phyloP scores from a whole-genome alignment of 2,797 vertebrate genomes.

The Hippopotamyrus pictus region DNA sequence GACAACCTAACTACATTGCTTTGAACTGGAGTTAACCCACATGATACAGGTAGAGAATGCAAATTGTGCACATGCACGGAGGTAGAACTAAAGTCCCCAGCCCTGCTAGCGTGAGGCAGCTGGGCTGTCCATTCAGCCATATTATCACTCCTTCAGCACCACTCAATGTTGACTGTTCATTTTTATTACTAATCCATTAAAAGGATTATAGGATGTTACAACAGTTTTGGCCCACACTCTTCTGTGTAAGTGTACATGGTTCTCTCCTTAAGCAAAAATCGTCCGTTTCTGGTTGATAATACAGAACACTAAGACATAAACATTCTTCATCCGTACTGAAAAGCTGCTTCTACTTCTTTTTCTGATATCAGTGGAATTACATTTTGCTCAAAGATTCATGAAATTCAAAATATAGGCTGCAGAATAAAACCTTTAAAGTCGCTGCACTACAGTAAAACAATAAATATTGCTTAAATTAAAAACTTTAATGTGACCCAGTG shows the following conservation, averaged over 20 bases:
- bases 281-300: not conserved
- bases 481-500: conserved; percentile 58
- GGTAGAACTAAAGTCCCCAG: not conserved
- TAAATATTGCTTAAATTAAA: not conserved
- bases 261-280: not conserved
- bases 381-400: not conserved
- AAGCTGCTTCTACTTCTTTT: not conserved
- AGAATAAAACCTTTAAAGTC: not conserved
- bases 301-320: not conserved
- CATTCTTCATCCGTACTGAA: not conserved
- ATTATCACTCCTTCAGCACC: not conserved
- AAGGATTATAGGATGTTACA: not conserved
- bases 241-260: not conserved
- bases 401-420: not conserved
- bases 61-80: not conserved
- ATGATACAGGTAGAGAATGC: not conserved
- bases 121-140: not conserved
- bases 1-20: not conserved
- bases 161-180: not conserved
- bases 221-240: not conserved
- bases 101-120: not conserved
- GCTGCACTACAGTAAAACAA: not conserved
- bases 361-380: not conserved
- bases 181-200: not conserved
- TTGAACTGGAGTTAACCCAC: not conserved